These are phyloP conservation scores for Orchesella flavescens DNA, from an alignment of 2,888 invertebrate genomes.

Conservation along the genomic window DNA sequence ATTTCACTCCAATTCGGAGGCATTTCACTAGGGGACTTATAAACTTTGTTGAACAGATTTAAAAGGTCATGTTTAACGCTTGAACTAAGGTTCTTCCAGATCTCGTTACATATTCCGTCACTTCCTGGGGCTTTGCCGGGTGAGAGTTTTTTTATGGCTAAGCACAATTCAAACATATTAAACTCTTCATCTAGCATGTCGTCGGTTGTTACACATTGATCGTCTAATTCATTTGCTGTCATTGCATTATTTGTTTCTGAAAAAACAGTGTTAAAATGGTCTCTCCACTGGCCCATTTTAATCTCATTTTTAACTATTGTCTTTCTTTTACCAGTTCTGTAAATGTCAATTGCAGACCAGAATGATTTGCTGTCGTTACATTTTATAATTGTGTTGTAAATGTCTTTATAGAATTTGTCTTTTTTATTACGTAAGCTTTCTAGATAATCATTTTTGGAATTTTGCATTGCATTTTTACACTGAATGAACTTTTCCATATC, in stretches of 20 bases:
- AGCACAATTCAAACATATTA: constrained; percentile 22
- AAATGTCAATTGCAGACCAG: constrained; percentile 19
- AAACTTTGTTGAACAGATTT: constrained; percentile 12
- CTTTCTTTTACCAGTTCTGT: background rate
- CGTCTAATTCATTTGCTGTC: background rate
- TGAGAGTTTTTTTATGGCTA: constrained; percentile 20
- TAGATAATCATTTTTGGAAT: background rate
- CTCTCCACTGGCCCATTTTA: background rate
- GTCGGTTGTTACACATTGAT: background rate
- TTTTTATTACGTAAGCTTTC: background rate
- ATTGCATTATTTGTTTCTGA: background rate
- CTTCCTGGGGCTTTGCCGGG: constrained; percentile 37
- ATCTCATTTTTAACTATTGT: background rate
- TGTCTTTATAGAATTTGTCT: background rate
- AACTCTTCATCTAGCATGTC: constrained; percentile 1
- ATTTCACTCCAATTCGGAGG: constrained; percentile 42
- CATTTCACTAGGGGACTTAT: constrained; percentile 1
- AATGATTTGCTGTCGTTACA: constrained; percentile 3
- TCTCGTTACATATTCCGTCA: constrained; percentile 54
- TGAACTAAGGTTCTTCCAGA: constrained; percentile 13
- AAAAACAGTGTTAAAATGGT: constrained; percentile 19
- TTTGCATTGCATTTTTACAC: background rate
- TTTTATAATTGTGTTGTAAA: background rate
- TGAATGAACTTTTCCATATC: background rate
- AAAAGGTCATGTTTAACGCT: background rate